phyloP scores from a whole-genome alignment of 2,888 invertebrate species.

The Pardosa pseudoannulata region DNA sequence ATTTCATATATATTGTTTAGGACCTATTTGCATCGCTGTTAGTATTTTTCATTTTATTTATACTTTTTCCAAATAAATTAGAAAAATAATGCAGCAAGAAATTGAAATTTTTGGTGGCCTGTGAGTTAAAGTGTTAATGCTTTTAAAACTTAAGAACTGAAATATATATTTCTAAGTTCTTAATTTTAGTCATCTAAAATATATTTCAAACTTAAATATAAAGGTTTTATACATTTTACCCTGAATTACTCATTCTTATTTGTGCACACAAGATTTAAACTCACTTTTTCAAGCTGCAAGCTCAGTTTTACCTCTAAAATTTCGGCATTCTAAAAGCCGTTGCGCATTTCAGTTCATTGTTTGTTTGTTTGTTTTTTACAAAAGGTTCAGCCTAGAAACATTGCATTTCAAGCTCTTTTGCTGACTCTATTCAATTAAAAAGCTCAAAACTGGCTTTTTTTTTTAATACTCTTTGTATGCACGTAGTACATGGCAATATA shows the following conservation, averaged over 20 bases:
- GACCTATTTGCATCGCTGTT: neutral
- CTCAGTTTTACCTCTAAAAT: slow-evolving; percentile 59
- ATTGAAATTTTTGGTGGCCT: too few relatives aligned
- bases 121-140: too few relatives aligned
- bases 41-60: neutral
- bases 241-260: neutral
- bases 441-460: slow-evolving; percentile 50
- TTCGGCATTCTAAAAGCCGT: slow-evolving; percentile 51
- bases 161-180: too few relatives aligned
- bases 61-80: too few relatives aligned
- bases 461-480: slow-evolving; percentile 57
- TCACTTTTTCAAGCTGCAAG: slow-evolving; percentile 26
- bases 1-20: neutral
- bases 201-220: too few relatives aligned
- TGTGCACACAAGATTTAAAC: neutral
- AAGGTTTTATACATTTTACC: neutral
- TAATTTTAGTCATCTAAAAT: too few relatives aligned
- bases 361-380: slow-evolving; percentile 38
- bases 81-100: too few relatives aligned
- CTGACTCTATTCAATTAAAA: slow-evolving; percentile 65
- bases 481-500: slow-evolving; percentile 35
- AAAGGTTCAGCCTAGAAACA: slow-evolving; percentile 68
- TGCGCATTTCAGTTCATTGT: slow-evolving; percentile 45
- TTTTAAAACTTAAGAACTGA: too few relatives aligned
- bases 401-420: slow-evolving; percentile 68